Base-by-base conservation (phyloP, 2,888 invertebrate genomes). In the Incurvaria masculella region DNA sequence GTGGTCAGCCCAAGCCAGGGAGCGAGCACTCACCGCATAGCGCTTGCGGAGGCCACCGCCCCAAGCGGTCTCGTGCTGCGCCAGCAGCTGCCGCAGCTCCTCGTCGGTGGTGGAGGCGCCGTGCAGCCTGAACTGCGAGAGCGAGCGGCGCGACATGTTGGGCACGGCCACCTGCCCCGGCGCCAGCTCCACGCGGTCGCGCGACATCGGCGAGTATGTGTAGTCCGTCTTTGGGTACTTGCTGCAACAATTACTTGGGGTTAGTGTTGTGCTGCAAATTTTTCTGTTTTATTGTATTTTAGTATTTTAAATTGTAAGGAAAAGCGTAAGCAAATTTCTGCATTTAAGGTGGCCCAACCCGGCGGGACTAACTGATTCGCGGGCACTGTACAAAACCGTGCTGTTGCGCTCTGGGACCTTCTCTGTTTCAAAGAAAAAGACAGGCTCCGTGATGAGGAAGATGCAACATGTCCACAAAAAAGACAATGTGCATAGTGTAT, bases 171-270 rank as follows among this genome's bases (percentile, higher is more conserved):
- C 81, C 48, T 91, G 83, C 2, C 91, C 91, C 0, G 89, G 89
- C 0, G 87, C 88, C 49, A 91, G 72, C 65, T 89, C 89, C 57
- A 88, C 86, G 46, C 91, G 85, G 74, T 89, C 89, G 56, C 86
- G 86, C n/a, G 92, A 93, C 56, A 87, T 74, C 53, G 82, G 84
- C 2, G 93, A 91, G 68, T 94, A 94, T 8, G 93, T 93, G 74
- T 92, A 94, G 71, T 94, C 94, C 51, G 94, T 94, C 74, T 94
- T 94, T 4, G 92, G 93, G 65, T 88, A 91, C 69, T 86, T 87
- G 68, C 94, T 94, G 80, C 16, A 75, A 33, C 33, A 33, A 33
- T 14, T 14, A 33, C 14, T 14, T 33, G 23, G n/a, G n/a, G n/a
- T n/a, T n/a, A n/a, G 10, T 23, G 23, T 23, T 23, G 5, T 23